Conservation (phyloP, 2,797 vertebrate species). For the Lepus oiostolus region DNA sequence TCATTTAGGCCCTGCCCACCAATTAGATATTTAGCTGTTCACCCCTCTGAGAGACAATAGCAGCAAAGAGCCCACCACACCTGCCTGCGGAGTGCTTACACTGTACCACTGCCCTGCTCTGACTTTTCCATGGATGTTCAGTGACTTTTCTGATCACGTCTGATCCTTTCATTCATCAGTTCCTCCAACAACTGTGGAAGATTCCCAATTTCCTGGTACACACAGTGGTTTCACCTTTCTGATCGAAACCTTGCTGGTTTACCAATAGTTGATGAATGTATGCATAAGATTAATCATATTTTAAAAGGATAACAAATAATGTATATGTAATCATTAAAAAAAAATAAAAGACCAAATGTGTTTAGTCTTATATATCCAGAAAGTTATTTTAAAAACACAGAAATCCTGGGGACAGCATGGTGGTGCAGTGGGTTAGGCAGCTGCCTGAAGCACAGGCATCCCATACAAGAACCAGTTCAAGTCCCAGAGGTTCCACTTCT, state of each 20-base stretch:
- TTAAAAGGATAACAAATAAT: neutral
- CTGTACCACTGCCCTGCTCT: neutral
- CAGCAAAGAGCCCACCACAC: neutral
- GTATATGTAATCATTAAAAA: neutral
- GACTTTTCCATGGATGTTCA: neutral
- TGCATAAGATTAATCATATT: neutral
- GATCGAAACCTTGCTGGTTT: neutral
- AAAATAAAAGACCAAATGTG: neutral
- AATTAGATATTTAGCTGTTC: neutral
- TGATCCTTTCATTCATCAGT: neutral
- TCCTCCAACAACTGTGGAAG: neutral
- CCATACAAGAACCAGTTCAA: too few species aligned
- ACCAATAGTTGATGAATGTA: too few species aligned
- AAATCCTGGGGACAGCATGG: too few species aligned
- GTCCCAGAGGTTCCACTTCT: too few species aligned
- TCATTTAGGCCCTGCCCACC: neutral
- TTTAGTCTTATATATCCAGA: neutral
- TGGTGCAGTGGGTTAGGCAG: too few species aligned
- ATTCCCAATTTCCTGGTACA: neutral
- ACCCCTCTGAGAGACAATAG: neutral
- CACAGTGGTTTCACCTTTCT: neutral
- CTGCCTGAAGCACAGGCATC: too few species aligned
- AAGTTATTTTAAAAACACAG: neutral
- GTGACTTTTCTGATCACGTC: neutral
- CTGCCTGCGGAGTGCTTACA: rapidly evolving